Evolutionary conservation across 2,888 invertebrate genomes (phyloP).

Genomic region (Yponomeuta cagnagella): DNA sequence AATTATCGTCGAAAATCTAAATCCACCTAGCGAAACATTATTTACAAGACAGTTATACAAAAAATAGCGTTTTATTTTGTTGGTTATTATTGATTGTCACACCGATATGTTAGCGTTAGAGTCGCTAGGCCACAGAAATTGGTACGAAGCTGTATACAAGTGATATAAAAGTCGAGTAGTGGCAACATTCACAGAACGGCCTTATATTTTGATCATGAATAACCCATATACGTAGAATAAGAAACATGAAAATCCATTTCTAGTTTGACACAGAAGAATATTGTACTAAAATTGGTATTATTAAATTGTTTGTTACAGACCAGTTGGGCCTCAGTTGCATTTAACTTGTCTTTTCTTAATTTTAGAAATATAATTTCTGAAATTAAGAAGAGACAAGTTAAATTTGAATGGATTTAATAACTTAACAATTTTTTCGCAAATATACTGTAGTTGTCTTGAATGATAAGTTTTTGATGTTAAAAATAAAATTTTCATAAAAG

Average conservation of each 20-base stretch:
- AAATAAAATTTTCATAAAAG: too few relatives aligned
- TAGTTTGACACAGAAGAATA: too few relatives aligned
- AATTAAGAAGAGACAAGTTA: too few relatives aligned
- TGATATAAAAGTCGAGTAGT: conserved; percentile 13
- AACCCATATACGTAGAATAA: background rate
- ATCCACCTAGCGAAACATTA: conserved; percentile 52
- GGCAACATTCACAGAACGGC: background rate
- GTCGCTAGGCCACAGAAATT: conserved; percentile 56
- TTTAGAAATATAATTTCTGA: too few relatives aligned
- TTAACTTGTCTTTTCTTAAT: too few relatives aligned
- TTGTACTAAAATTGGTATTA: too few relatives aligned
- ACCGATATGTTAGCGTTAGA: conserved; percentile 66
- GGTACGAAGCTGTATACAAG: conserved; percentile 26
- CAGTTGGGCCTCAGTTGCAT: too few relatives aligned
- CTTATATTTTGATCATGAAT: background rate
- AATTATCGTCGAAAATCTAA: conserved; percentile 39
- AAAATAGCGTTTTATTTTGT: conserved; percentile 44
- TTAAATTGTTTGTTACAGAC: too few relatives aligned
- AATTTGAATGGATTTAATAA: too few relatives aligned
- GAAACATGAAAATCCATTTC: background rate
- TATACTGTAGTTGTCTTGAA: too few relatives aligned
- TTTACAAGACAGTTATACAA: conserved; percentile 41
- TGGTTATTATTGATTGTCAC: conserved; percentile 54
- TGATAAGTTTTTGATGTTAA: too few relatives aligned
- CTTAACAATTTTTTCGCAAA: too few relatives aligned